A percentile compares a stretch with the other conserved stretches of the same genome.
Evolutionary conservation across 2,113 vertebrate species (phyloP).

Genomic region (Irena cyanogastra): DNA sequence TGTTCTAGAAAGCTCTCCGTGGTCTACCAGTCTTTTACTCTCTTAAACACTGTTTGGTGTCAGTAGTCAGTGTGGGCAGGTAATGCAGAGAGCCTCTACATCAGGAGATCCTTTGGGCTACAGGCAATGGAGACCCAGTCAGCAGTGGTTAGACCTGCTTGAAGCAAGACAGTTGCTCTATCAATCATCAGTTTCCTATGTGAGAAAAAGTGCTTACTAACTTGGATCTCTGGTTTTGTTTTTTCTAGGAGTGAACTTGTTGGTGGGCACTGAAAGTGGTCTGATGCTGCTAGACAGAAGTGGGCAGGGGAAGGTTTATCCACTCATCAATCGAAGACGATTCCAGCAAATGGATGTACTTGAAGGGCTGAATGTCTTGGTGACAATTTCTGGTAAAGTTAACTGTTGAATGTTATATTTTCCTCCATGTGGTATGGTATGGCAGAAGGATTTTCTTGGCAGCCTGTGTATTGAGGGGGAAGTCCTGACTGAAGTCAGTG

Average conservation of each 20-base stretch:
- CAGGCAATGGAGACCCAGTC: not conserved
- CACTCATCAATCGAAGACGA: constrained; percentile 90
- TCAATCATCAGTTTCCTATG: not conserved
- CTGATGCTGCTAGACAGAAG: constrained; percentile 97
- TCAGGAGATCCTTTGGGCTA: not conserved
- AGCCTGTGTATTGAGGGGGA: not conserved
- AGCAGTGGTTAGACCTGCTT: not conserved
- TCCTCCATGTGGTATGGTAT: not conserved
- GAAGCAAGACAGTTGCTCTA: not conserved
- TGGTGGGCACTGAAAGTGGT: constrained; percentile 97
- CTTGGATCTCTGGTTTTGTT: not conserved
- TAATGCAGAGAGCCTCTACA: not conserved
- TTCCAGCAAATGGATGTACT: constrained; percentile 99
- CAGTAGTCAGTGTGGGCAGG: not conserved
- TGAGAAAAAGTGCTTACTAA: not conserved
- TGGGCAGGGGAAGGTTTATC: constrained; percentile 97
- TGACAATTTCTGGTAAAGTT: constrained; percentile 93
- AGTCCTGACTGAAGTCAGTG: not conserved
- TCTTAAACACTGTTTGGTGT: not conserved
- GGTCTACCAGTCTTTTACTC: not conserved
- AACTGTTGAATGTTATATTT: not conserved
- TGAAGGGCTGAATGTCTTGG: constrained; percentile 95
- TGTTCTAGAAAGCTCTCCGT: not conserved
- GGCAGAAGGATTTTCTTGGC: not conserved
- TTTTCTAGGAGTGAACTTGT: constrained; percentile 87